Base-by-base conservation (phyloP, 1,140 invertebrate genomes). In the Carposina sasakii region DNA sequence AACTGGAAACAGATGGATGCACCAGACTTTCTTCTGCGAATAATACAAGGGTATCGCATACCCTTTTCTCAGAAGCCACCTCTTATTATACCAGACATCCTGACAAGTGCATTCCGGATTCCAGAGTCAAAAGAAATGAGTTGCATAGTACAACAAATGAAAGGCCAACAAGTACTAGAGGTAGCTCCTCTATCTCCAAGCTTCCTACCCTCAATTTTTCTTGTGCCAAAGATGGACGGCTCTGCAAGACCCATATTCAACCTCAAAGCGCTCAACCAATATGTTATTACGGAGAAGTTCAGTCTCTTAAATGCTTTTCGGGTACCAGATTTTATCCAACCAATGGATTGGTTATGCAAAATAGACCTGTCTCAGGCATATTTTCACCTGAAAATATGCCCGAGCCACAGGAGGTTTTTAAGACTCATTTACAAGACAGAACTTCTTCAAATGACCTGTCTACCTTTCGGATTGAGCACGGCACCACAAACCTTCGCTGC, bases 371-470 rank as follows among this genome's bases (percentile, higher is more conserved):
- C 52, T 12, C 52, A 60, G 24, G 60, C 52, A 0, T 60, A 81
- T 50, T 88, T 88, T 62, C 62, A 87, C 48, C 28, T 60, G 16
- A 41, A 46, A 16, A 43, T 63, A 28, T 47, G 40, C 9, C 12
- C 41, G 15, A 22, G 37, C 9, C 55, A 62, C 45, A 51, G 54
- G 17, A 21, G 57, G 2, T 60, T 57, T 19, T 33, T 63, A 23
- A 44, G 57, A 15, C 36, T 54, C 2, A 47, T 51, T 12, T 51
- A 63, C 43, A 24, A 52, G 12, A 21, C 26, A n/a, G 45, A 63
- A 22, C 63, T 22, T 57, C 61, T 44, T 31, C 63, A 41, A 63
- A 59, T 63, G 64, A 64, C 58, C 0, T 50, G 54, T 20, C 45
- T 67, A 6, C 58, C 61, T 6, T 67, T 67, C 49, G 52, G 58